Base-by-base conservation (phyloP, 1,140 invertebrate genomes). In the Plectrocnemia conspersa region DNA sequence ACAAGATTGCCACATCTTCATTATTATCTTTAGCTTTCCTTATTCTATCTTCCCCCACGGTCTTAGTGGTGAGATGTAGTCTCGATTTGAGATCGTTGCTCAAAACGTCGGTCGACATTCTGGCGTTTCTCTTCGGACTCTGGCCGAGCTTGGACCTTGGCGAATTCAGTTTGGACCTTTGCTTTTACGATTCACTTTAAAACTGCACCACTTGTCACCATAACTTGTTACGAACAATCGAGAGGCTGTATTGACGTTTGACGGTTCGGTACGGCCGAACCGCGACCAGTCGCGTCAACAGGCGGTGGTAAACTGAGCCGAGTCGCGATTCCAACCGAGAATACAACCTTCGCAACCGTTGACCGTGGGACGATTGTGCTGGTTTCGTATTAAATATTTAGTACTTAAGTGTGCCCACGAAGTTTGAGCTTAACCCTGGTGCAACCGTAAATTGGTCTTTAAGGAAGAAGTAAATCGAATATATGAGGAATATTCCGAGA, bases 1-100 rank as follows among this genome's bases (percentile, higher is more conserved):
- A 88, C 55, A 91, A 75, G 64, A 91, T 83, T 33, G 88, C 89
- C 32, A 91, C 79, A 75, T 91, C 89, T 69, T 91, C 89, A 67
- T 89, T 86, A 64, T 82, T 84, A 58, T 89, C 86, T 66, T 83
- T 80, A 11, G 87, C 87, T 65, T 79, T 78, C 61, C 79, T 76
- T 62, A 88, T 88, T 64, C 85, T 75, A 9, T 89, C 85, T 56
- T 85, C 82, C 7, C 85, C 85, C 33, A 86, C 81, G 15, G 81
- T 88, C 71, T 86, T 87, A 25, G 82, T 84, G 50, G 81, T 82
- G 65, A 89, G 75, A 67, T 85, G 79, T 56, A 89, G 69, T 52
- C 81, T 79, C 22, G 79, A 82, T 63, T 87, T 85, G 63, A 89
- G 77, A 63, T 87, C 80, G 52, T 86, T 84, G 72, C 83, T 85